A percentile compares a stretch with the other conserved stretches of the same genome.
phyloP scores from a whole-genome alignment of 2,113 vertebrate species.

The Brienomyrus brachyistius region DNA sequence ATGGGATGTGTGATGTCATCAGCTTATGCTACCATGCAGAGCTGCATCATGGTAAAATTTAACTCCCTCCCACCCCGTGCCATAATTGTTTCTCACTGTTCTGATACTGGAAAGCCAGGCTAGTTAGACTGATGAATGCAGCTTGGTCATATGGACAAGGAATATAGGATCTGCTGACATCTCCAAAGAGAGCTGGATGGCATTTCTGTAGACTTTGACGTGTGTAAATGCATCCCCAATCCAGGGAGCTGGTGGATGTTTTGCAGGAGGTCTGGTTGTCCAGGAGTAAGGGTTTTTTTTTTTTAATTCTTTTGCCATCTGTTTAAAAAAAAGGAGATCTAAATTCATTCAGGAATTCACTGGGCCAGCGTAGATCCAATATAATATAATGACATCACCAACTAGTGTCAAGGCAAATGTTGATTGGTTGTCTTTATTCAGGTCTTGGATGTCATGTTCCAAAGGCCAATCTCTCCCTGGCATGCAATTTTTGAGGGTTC shows the following conservation, averaged over 20 bases:
- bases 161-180: slow-evolving; percentile 90
- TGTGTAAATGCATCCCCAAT: slow-evolving; percentile 91
- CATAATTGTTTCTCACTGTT: slow-evolving; percentile 21
- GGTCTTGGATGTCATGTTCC: background rate
- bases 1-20: background rate
- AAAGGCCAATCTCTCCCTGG: background rate
- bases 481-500: background rate
- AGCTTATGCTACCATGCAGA: background rate
- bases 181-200: slow-evolving; percentile 87
- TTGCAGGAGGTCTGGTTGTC: background rate
- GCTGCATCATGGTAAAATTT: background rate
- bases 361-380: no score
- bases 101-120: slow-evolving; percentile 19
- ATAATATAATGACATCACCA: background rate
- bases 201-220: slow-evolving; percentile 97
- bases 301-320: background rate
- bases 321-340: background rate
- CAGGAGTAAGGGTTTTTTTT: background rate
- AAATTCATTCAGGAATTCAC: no score
- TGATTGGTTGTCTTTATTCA: background rate
- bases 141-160: slow-evolving; percentile 63
- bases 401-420: background rate
- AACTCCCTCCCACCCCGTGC: background rate
- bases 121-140: slow-evolving; percentile 38
- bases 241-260: slow-evolving; percentile 54